Evolutionary conservation across 2,113 vertebrate species (phyloP).

Genomic region (Gorsachius goisagi): DNA sequence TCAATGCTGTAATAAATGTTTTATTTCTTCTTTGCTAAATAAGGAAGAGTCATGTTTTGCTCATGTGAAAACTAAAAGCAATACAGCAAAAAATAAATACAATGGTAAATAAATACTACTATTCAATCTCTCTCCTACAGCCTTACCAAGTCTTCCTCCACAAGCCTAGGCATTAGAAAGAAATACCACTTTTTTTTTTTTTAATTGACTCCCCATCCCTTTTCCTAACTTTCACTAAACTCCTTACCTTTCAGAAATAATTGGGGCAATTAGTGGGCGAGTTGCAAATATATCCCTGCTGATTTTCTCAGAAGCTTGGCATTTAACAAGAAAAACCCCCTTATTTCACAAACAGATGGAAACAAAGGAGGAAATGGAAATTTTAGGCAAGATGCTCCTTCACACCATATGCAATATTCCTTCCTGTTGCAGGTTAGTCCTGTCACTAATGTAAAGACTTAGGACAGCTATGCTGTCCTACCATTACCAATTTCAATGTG

Average conservation of each 20-base stretch:
- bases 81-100: neutral
- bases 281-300: neutral
- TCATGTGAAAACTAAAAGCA: neutral
- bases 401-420: neutral
- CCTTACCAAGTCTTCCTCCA: neutral
- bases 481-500: neutral
- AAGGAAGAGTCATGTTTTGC: neutral
- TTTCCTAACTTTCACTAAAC: neutral
- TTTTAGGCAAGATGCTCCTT: neutral
- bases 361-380: neutral
- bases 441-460: neutral
- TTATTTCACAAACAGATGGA: neutral
- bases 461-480: neutral
- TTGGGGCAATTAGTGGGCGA: neutral
- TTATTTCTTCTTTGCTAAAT: neutral
- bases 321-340: neutral
- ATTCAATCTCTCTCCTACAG: neutral
- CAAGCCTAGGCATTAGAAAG: neutral
- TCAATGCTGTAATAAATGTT: neutral
- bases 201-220: neutral
- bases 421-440: neutral
- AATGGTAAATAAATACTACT: neutral
- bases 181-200: neutral
- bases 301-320: neutral
- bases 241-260: neutral